Percentiles rank a stretch among this genome's conserved stretches.
Conservation (phyloP, 1,140 invertebrate species). For the Magallana ariakensis region DNA sequence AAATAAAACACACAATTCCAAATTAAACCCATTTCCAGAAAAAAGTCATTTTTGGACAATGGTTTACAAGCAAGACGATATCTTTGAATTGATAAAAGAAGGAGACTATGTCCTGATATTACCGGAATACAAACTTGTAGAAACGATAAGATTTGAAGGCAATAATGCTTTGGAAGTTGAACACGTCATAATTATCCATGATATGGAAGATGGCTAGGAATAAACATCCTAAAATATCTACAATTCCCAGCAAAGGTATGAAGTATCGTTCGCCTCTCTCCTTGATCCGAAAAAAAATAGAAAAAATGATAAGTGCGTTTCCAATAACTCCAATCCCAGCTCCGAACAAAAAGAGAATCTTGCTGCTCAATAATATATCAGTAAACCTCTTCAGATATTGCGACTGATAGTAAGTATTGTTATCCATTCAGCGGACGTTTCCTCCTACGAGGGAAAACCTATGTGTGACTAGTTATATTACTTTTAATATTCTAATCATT, state of each 20-base stretch:
- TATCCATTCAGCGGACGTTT: no score
- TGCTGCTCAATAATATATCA: no score
- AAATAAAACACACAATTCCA: not conserved
- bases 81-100: not conserved
- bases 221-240: not conserved
- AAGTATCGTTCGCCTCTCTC: not conserved
- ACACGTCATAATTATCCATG: no score
- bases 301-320: not conserved
- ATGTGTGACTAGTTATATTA: no score
- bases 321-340: not conserved
- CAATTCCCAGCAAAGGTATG: not conserved
- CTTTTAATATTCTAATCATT: no score
- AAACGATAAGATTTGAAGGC: not conserved
- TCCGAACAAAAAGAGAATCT: not conserved
- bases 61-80: not conserved
- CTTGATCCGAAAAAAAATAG: not conserved
- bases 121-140: not conserved
- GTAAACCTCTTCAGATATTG: no score
- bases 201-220: no score
- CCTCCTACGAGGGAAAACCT: no score
- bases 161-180: no score
- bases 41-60: not conserved
- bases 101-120: not conserved
- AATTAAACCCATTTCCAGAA: not conserved
- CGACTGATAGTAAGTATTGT: no score